Conservation (phyloP, 2,113 vertebrate genomes). For the Enhydra lutris region DNA sequence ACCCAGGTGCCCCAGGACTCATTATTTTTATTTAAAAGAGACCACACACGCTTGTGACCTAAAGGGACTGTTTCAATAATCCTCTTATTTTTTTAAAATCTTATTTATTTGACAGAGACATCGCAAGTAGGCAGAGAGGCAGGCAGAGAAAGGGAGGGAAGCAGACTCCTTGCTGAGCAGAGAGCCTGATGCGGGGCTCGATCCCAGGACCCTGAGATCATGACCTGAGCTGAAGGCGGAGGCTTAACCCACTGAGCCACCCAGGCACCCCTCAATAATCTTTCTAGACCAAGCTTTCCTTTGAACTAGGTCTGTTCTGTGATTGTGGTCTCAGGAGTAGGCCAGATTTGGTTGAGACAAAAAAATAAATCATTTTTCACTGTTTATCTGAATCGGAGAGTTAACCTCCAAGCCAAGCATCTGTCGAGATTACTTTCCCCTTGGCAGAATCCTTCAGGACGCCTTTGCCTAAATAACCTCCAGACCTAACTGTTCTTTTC, state of each 20-base stretch:
- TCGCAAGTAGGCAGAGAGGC: no score
- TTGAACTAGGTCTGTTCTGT: background rate
- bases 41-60: background rate
- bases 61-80: background rate
- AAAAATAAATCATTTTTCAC: slow-evolving; percentile 21
- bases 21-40: background rate
- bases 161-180: no score
- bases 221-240: no score
- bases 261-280: background rate
- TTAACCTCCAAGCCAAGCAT: background rate
- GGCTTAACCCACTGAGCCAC: no score
- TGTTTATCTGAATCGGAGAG: background rate
- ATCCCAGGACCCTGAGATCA: no score
- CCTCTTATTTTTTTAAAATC: no score
- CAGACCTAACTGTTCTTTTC: background rate
- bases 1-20: no score
- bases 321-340: background rate
- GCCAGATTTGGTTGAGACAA: background rate
- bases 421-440: background rate
- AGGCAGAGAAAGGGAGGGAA: no score
- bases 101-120: no score
- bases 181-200: no score
- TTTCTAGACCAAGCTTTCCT: slow-evolving; percentile 1
- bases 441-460: background rate
- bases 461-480: background rate